Percentiles rank a stretch among this genome's conserved stretches.
Conservation (phyloP, 1,140 invertebrate genomes). For the Leptinotarsa lineolata region DNA sequence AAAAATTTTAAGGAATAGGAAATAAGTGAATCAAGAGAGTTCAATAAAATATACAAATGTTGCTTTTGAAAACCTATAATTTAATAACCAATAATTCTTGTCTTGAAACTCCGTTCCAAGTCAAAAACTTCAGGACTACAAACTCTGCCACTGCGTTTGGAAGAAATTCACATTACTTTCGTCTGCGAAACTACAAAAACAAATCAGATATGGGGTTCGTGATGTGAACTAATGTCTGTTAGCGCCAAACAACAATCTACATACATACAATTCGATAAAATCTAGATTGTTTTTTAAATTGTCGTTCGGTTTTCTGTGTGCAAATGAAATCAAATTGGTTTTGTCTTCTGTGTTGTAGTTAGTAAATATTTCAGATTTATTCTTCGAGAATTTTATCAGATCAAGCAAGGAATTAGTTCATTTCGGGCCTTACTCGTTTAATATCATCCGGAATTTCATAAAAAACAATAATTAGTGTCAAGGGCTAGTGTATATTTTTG, state of each 20-base stretch:
- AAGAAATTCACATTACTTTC: not conserved
- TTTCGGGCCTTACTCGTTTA: conserved; percentile 11
- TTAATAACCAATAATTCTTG: too few relatives aligned
- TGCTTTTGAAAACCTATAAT: too few relatives aligned
- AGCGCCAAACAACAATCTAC: conserved; percentile 30
- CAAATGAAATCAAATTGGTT: conserved; percentile 29
- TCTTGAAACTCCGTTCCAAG: too few relatives aligned
- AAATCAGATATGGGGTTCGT: conserved; percentile 25
- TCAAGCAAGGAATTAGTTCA: conserved; percentile 24
- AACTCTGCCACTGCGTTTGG: too few relatives aligned
- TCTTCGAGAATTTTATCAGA: conserved; percentile 19
- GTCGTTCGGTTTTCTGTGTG: conserved; percentile 24
- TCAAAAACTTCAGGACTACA: too few relatives aligned
- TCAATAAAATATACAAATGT: too few relatives aligned
- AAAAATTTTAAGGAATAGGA: too few relatives aligned
- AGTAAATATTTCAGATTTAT: conserved; percentile 14
- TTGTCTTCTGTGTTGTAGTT: conserved; percentile 24
- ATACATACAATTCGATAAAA: conserved; percentile 23
- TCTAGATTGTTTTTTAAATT: conserved; percentile 25
- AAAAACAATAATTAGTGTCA: conserved; percentile 5
- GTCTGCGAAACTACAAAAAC: conserved; percentile 7
- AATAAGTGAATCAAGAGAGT: too few relatives aligned
- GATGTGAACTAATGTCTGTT: conserved; percentile 25
- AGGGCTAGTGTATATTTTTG: not conserved
- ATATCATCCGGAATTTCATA: conserved; percentile 15